phyloP scores from a whole-genome alignment of 2,888 invertebrate genomes.

The Diarsia rubi region DNA sequence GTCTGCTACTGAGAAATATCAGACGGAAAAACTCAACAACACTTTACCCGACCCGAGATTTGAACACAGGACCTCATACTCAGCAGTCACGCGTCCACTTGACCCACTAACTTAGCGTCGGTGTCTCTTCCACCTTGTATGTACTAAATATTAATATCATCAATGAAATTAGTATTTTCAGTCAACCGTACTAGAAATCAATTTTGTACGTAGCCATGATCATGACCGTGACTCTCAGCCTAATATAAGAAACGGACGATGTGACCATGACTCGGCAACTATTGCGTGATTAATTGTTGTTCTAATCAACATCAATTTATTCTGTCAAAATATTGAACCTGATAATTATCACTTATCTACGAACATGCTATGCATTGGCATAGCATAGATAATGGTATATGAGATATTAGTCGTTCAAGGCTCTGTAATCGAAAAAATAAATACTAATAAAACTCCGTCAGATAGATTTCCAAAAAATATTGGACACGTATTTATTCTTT shows the following conservation, averaged over 20 bases:
- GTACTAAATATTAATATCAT: not conserved
- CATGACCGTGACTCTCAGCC: not conserved
- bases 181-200: not conserved
- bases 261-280: conserved; percentile 16
- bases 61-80: too few relatives aligned
- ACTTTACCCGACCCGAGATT: too few relatives aligned
- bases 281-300: conserved; percentile 23
- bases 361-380: not conserved
- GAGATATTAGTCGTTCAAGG: not conserved
- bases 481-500: too few relatives aligned
- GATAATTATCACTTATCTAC: not conserved
- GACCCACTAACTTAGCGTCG: too few relatives aligned
- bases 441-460: too few relatives aligned
- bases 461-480: too few relatives aligned
- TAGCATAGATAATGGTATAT: too few relatives aligned
- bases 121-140: too few relatives aligned
- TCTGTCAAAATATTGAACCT: conserved; percentile 22
- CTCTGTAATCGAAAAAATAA: too few relatives aligned
- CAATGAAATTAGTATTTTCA: not conserved
- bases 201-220: not conserved
- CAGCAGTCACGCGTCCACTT: too few relatives aligned
- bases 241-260: conserved; percentile 6
- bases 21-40: too few relatives aligned
- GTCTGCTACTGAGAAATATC: too few relatives aligned
- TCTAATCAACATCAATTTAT: conserved; percentile 30